phyloP scores from a whole-genome alignment of 1,140 invertebrate species.

The Panulirus ornatus region DNA sequence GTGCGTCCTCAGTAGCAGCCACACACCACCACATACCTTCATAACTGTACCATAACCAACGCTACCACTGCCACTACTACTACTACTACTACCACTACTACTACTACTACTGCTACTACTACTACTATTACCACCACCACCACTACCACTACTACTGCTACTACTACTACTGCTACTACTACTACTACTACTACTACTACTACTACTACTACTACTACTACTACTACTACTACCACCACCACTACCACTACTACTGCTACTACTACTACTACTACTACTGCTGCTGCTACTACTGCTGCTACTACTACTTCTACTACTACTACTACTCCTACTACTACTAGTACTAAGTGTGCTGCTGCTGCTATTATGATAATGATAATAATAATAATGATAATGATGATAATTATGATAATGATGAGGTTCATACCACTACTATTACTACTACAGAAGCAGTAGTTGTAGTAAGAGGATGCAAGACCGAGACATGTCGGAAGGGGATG shows the following conservation, averaged over 20 bases:
- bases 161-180: conserved; percentile 15
- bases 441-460: too few relatives aligned
- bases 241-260: not conserved
- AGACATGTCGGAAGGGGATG: too few relatives aligned
- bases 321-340: not conserved
- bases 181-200: conserved; percentile 19
- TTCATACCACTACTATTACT: too few relatives aligned
- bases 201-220: conserved; percentile 1
- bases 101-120: conserved; percentile 23
- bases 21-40: too few relatives aligned
- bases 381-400: too few relatives aligned
- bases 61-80: not conserved
- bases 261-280: not conserved
- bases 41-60: too few relatives aligned
- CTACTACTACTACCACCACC: not conserved
- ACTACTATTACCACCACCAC: not conserved
- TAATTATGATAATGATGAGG: too few relatives aligned
- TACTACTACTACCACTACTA: conserved; percentile 6
- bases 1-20: too few relatives aligned
- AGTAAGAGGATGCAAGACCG: too few relatives aligned
- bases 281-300: not conserved
- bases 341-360: not conserved
- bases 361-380: too few relatives aligned
- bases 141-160: too few relatives aligned
- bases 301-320: conserved; percentile 36